A percentile compares a stretch with the other conserved stretches of the same genome.
phyloP scores from a whole-genome alignment of 2,113 vertebrate species.

The Chroicocephalus ridibundus region DNA sequence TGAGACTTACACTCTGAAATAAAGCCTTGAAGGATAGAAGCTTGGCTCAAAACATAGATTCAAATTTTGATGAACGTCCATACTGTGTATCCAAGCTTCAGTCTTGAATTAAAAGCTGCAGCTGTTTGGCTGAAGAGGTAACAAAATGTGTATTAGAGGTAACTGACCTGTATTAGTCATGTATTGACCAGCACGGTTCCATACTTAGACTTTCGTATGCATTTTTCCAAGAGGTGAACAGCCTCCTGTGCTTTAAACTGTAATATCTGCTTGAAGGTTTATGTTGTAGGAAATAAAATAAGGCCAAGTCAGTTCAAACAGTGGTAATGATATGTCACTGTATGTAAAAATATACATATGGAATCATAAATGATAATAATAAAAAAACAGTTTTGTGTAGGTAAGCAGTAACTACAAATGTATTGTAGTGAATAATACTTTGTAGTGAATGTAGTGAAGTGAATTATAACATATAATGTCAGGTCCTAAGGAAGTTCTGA shows the following conservation, averaged over 20 bases:
- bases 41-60: background rate
- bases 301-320: background rate
- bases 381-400: background rate
- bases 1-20: background rate
- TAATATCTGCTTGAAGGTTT: background rate
- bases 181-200: background rate
- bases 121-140: background rate
- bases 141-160: background rate
- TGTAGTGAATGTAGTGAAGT: background rate
- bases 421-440: too few species aligned
- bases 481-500: background rate
- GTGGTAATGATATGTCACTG: background rate
- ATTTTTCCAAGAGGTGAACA: background rate
- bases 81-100: background rate
- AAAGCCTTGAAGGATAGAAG: background rate
- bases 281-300: background rate
- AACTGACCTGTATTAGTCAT: background rate
- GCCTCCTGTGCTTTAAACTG: background rate
- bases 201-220: background rate
- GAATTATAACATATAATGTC: background rate
- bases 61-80: background rate
- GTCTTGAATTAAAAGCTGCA: background rate
- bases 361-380: background rate
- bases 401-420: background rate
- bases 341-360: background rate